Evolutionary conservation across 2,888 invertebrate species (phyloP), one percentile per base, ranked within the genome.

Genomic region (Cylloceria caligata): DNA sequence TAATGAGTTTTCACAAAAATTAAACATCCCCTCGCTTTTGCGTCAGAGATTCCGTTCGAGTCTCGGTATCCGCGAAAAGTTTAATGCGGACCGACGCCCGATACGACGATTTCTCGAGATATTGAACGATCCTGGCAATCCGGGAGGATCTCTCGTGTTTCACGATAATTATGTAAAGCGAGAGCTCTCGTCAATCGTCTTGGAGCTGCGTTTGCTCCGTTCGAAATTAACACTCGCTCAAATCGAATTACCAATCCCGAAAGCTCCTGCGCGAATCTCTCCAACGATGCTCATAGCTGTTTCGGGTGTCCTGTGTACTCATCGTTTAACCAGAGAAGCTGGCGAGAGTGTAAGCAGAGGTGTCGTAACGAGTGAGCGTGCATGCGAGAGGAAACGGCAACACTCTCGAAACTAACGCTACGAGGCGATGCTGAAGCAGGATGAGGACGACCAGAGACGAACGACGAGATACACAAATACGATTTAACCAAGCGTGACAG

Each of bases 351-450:
- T 72, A 65, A 78, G 72, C 78, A 67, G 57, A 78, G 71, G 78
- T 67, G 78, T 78, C 78, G 78, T 65, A 78, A 78, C 78, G 78
- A 78, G 78, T 67, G 47, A 72, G 65, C 78, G 67, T 74, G 75
- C 82, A 71, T 55, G 55, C 67, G 52, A 62, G 65, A 80, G 49
- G 67, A 71, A 57, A 62, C 47, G 21, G 68, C 67, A 77, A 62
- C 71, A 67, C 72, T 84, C 75, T 80, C 83, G 81, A 72, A 74
- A 75, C 78, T 85, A 85, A 84, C 84, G 76, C 81, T 79, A 39
- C 62, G 65, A 57, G 57, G 47, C 21, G 69, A 36, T 60, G 6
- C 30, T 2, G 7, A 60, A 36, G 30, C 19, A 3, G n/a, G n/a
- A n/a, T 1, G 49, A 62, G 49, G 64, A 55, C 64, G 77, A 49